Conservation (phyloP, 2,797 vertebrate species). For the Chaetophractus vellerosus region DNA sequence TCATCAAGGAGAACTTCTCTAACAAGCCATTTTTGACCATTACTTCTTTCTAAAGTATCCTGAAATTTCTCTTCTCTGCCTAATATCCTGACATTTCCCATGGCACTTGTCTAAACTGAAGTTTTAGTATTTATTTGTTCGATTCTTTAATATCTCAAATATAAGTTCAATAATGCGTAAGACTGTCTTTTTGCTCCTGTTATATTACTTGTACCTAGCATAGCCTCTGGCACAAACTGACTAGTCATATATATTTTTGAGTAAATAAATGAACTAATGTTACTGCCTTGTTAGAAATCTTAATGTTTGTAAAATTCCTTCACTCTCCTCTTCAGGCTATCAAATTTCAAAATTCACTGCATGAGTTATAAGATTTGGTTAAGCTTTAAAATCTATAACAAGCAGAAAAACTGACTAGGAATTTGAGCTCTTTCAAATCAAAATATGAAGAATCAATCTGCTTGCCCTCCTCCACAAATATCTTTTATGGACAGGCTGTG, state of each 20-base stretch:
- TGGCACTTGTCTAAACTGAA: neutral
- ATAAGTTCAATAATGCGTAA: neutral
- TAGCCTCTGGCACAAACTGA: neutral
- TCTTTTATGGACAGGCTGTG: neutral
- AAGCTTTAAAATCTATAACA: neutral
- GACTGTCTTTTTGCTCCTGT: neutral
- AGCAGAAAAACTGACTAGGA: neutral
- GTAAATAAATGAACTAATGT: neutral
- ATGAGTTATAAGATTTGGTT: neutral
- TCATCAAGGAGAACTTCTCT: neutral
- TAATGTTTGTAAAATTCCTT: neutral
- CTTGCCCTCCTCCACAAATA: neutral
- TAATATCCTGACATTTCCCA: neutral
- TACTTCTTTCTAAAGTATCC: neutral
- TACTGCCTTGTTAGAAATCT: neutral
- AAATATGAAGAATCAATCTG: neutral
- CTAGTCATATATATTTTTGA: neutral
- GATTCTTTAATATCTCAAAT: neutral
- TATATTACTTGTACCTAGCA: neutral
- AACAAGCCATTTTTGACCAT: neutral
- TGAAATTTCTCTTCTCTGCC: neutral
- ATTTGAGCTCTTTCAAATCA: constrained; percentile 26
- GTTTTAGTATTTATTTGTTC: constrained; percentile 50
- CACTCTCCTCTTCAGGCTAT: neutral
- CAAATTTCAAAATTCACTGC: neutral